phyloP scores from a whole-genome alignment of 2,797 vertebrate genomes.

The Macropodus opercularis region DNA sequence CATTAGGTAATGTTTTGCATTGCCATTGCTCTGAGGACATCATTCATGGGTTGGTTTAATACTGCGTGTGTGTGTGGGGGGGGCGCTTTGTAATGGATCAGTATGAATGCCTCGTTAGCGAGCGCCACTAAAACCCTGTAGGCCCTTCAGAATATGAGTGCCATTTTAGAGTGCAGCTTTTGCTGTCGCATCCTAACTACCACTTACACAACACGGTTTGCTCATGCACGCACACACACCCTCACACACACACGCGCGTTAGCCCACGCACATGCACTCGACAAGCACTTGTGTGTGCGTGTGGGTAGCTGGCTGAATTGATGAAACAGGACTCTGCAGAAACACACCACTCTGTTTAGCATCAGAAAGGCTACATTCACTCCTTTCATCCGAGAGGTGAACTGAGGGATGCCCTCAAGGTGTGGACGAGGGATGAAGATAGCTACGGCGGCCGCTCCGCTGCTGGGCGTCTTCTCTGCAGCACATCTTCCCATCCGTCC shows the following conservation, averaged over 20 bases:
- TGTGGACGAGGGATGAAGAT: conserved; percentile 61
- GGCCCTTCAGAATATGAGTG: conserved; percentile 76
- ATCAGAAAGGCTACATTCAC: conserved; percentile 73
- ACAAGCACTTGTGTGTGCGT: too few relatives aligned
- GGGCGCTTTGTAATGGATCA: conserved; percentile 73
- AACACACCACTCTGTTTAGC: conserved; percentile 72
- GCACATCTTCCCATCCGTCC: conserved; percentile 34
- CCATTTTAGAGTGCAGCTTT: conserved; percentile 75
- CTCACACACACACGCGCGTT: conserved; percentile 33
- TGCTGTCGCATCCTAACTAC: conserved; percentile 71
- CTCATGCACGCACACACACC: conserved; percentile 26
- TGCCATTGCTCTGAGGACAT: conserved; percentile 31
- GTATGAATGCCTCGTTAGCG: conserved; percentile 80
- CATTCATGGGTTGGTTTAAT: conserved; percentile 45
- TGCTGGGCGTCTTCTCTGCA: conserved; percentile 20
- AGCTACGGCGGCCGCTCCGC: conserved; percentile 40
- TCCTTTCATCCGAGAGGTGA: conserved; percentile 69
- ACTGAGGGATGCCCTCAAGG: conserved; percentile 71
- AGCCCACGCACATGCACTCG: conserved; percentile 44
- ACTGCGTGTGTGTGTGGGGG: conserved; percentile 19
- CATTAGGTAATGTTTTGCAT: neutral
- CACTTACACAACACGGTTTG: conserved; percentile 68
- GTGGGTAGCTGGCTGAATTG: conserved; percentile 77
- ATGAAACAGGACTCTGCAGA: conserved; percentile 73
- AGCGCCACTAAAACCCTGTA: conserved; percentile 73